Base-by-base conservation (phyloP, 2,888 invertebrate genomes). In the Stictocephala bisonia region DNA sequence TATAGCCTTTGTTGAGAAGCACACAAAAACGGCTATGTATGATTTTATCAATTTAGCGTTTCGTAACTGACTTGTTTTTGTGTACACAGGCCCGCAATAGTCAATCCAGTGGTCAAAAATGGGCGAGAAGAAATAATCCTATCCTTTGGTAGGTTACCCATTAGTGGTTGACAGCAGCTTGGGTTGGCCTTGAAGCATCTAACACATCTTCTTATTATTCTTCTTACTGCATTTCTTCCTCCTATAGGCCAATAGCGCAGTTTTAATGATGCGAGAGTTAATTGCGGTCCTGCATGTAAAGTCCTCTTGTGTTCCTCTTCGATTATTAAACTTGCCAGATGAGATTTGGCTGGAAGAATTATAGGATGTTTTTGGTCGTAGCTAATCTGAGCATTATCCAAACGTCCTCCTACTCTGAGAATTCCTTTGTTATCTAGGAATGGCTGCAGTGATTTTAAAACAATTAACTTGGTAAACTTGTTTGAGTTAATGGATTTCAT, bases 1-100 rank as follows among this genome's bases (percentile, higher is more conserved):
- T 3, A 82, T 74, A 0, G 83, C 82, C 66, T 80, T 81, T 0
- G 79, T 78, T 0, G 78, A 41, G 40, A 82, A 71, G 64, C 82
- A 83, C 3, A 82, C 74, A 56, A 82, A 83, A 3, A 80, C 26
- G 1, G 72, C 67, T 24, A 79, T 22, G 64, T 79, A 81, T 6
- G 74, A 70, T 56, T 80, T 79, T n/a, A 64, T 60, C 1, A 6
- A 0, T 35, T 24, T 18, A 1, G 71, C 44, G 1, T 71, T 71
- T 2, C 74, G 22, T 7, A 31, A 22, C 15, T 18, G 27, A 3
- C 27, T 48, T 13, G 22, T 7, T 11, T 58, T 73, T 13, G 77
- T 41, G 11, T 66, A 31, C 20, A 78, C 60, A 11, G 78, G 78
- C 9, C 78, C 78, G 56, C 74, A 74, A 71, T 71, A 79, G 53